Evolutionary conservation across 2,113 vertebrate genomes (phyloP).

Genomic region (Cranoglanis bouderius): DNA sequence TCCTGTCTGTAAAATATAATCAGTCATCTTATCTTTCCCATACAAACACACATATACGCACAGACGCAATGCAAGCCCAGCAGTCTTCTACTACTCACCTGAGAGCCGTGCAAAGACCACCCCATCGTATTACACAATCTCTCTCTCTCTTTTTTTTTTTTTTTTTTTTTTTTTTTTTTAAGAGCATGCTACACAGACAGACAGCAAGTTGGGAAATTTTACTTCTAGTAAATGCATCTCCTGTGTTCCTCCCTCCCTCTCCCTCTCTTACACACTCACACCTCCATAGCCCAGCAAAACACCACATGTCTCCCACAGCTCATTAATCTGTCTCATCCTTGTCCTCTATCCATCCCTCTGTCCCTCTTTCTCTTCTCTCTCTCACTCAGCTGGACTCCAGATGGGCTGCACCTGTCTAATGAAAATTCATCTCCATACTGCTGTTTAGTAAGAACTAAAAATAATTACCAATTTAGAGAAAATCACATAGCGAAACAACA

Average conservation of each 20-base stretch:
- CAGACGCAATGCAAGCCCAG: background rate
- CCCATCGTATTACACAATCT: background rate
- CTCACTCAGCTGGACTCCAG: conserved; percentile 9
- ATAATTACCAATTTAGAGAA: background rate
- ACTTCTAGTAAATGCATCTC: background rate
- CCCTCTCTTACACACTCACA: conserved; percentile 14
- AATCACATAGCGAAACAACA: background rate
- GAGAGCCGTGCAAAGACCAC: background rate
- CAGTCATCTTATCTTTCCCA: background rate
- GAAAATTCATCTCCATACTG: conserved; percentile 5
- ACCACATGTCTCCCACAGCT: background rate
- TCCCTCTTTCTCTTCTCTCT: background rate
- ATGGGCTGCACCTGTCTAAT: background rate
- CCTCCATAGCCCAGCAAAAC: conserved; percentile 20
- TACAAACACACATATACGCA: background rate
- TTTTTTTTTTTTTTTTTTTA: background rate
- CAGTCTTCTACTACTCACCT: background rate
- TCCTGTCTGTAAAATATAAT: background rate
- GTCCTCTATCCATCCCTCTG: conserved; percentile 3
- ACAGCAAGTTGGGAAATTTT: background rate
- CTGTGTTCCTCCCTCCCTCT: background rate
- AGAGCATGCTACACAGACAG: conserved; percentile 27
- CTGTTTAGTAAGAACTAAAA: background rate
- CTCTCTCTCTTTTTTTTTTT: background rate
- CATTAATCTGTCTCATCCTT: conserved; percentile 19